Evolutionary conservation across 2,888 invertebrate genomes (phyloP).

Genomic region (Dorcus parallelipipedus): DNA sequence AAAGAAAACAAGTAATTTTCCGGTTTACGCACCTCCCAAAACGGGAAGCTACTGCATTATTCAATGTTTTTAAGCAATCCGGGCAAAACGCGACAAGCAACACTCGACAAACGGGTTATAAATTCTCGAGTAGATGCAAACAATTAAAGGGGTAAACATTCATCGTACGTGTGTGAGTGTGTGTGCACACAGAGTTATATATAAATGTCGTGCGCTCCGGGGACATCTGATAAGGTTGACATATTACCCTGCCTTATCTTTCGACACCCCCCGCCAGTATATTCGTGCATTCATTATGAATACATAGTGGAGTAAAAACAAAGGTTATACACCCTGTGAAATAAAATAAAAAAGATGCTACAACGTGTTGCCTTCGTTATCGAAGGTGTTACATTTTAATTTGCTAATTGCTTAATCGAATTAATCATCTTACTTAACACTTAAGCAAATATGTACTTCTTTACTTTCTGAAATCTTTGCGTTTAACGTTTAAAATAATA

Average conservation of each 20-base stretch:
- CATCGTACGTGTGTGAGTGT: background rate
- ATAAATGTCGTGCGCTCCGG: slow-evolving; percentile 1
- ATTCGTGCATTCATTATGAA: background rate
- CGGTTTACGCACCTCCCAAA: no score
- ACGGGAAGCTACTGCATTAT: no score
- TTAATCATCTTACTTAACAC: no score
- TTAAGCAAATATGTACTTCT: no score
- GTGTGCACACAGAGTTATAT: background rate
- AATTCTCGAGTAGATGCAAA: no score
- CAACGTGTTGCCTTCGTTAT: background rate
- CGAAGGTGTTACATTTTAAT: background rate
- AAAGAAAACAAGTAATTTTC: no score
- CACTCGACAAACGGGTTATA: no score
- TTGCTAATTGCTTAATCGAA: background rate
- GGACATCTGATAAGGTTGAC: slow-evolving; percentile 2
- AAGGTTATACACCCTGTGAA: background rate
- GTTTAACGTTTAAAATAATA: no score
- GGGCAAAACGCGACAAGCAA: no score
- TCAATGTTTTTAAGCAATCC: no score
- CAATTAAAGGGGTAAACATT: no score
- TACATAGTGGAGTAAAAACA: background rate
- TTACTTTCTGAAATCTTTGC: no score
- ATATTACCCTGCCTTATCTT: slow-evolving; percentile 2
- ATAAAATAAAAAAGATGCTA: background rate
- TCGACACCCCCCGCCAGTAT: background rate